Conservation (phyloP, 2,797 vertebrate species). For the Betta splendens region DNA sequence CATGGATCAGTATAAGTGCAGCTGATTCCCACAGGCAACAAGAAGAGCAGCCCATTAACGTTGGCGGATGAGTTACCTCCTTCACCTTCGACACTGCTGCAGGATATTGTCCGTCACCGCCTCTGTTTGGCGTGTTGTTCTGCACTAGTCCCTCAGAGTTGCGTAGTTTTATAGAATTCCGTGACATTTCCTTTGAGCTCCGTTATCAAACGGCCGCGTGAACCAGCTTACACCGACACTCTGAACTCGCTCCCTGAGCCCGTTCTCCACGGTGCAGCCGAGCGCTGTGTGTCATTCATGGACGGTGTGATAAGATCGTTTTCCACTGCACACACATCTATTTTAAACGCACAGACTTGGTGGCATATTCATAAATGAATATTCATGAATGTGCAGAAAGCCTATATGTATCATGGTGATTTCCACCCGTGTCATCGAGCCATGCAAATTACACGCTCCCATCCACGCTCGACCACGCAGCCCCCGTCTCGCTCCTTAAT, state of each 20-base stretch:
- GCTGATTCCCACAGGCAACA: slow-evolving; percentile 49
- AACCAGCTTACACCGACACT: slow-evolving; percentile 52
- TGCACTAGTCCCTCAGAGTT: slow-evolving; percentile 37
- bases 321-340: slow-evolving; percentile 52
- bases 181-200: slow-evolving; percentile 61
- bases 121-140: slow-evolving; percentile 37
- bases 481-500: slow-evolving; percentile 59
- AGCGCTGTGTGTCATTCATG: slow-evolving; percentile 44
- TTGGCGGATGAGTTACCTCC: slow-evolving; percentile 44
- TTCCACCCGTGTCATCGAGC: slow-evolving; percentile 71
- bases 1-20: slow-evolving; percentile 31
- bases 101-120: slow-evolving; percentile 30
- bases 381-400: slow-evolving; percentile 65
- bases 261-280: slow-evolving; percentile 49
- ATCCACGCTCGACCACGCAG: slow-evolving; percentile 46
- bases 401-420: slow-evolving; percentile 65
- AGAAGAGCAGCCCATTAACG: slow-evolving; percentile 41
- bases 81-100: slow-evolving; percentile 46
- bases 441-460: slow-evolving; percentile 68
- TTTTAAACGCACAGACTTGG: slow-evolving; percentile 63
- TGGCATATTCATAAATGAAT: slow-evolving; percentile 59
- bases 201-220: slow-evolving; percentile 49
- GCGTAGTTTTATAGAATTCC: slow-evolving; percentile 48
- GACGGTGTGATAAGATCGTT: slow-evolving; percentile 68
- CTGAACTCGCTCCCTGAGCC: slow-evolving; percentile 53